phyloP scores from a whole-genome alignment of 2,888 invertebrate species.

The Lasioglossum oenotherae region DNA sequence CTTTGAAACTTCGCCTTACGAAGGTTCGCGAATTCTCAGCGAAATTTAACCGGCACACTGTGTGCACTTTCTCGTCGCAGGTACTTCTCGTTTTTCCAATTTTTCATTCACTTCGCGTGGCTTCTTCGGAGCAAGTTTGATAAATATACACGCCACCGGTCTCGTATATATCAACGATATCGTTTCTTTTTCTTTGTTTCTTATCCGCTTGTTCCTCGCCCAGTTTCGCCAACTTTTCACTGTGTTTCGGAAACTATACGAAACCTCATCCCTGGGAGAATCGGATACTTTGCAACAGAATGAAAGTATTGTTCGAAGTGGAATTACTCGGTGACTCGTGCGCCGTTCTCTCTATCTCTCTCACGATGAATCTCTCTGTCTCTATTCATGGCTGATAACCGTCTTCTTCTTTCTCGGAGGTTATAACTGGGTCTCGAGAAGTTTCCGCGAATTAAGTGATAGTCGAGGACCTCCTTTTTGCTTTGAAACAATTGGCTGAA shows the following conservation, averaged over 20 bases:
- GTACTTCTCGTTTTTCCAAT: background rate
- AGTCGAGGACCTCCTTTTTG: background rate
- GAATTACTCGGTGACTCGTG: background rate
- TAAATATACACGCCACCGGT: conserved; percentile 20
- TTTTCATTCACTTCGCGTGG: background rate
- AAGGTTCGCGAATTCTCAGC: background rate
- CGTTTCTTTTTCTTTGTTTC: background rate
- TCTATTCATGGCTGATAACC: background rate
- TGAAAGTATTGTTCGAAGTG: conserved; percentile 5
- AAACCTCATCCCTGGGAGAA: background rate
- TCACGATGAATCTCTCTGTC: background rate
- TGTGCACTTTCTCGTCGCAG: background rate
- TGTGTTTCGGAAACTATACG: background rate
- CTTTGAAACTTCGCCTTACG: background rate
- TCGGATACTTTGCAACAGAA: conserved; percentile 9
- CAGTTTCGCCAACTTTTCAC: background rate
- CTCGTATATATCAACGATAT: conserved; percentile 3
- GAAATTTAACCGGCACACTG: background rate
- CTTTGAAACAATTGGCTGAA: background rate
- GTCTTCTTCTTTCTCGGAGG: background rate
- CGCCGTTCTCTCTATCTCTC: background rate
- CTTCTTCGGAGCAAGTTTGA: conserved; percentile 10
- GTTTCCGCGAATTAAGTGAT: background rate
- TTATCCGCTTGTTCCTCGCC: background rate
- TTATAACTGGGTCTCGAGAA: background rate